Percentiles rank a stretch among this genome's conserved stretches.
Evolutionary conservation across 2,113 vertebrate genomes (phyloP).

Genomic region (Hydrochoerus hydrochaeris): DNA sequence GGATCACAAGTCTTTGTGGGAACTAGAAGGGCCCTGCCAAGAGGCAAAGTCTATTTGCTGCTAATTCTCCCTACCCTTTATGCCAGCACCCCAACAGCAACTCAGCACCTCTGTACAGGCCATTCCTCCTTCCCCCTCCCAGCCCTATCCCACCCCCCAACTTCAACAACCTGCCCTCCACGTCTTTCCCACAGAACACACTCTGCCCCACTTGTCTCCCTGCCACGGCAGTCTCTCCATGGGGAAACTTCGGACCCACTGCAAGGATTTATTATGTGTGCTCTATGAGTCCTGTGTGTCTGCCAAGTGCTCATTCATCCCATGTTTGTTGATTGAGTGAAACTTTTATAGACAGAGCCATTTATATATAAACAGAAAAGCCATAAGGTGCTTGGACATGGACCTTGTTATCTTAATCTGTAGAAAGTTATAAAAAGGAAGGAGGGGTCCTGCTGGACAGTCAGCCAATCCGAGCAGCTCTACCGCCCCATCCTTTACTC

Average conservation of each 20-base stretch:
- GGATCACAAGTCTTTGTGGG: neutral
- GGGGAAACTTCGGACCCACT: neutral
- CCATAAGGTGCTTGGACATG: neutral
- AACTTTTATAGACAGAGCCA: neutral
- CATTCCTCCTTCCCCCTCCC: neutral
- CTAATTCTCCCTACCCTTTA: neutral
- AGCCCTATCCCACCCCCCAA: neutral
- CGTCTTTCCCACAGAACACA: neutral
- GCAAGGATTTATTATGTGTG: neutral
- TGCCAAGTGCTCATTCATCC: neutral
- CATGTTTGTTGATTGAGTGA: neutral
- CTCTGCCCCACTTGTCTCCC: neutral
- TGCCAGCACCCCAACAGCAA: neutral
- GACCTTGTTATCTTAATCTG: neutral
- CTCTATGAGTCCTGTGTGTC: neutral
- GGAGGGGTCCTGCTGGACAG: neutral
- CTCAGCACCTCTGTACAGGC: neutral
- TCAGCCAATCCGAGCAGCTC: neutral
- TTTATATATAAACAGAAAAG: slow-evolving; percentile 31
- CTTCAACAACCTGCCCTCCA: neutral
- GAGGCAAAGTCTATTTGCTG: neutral
- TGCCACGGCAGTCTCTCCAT: too few relatives aligned
- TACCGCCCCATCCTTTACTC: neutral
- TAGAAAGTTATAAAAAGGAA: neutral
- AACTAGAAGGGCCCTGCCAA: slow-evolving; percentile 54